Base-by-base conservation (phyloP, 2,113 vertebrate genomes). In the Dasyprocta punctata region DNA sequence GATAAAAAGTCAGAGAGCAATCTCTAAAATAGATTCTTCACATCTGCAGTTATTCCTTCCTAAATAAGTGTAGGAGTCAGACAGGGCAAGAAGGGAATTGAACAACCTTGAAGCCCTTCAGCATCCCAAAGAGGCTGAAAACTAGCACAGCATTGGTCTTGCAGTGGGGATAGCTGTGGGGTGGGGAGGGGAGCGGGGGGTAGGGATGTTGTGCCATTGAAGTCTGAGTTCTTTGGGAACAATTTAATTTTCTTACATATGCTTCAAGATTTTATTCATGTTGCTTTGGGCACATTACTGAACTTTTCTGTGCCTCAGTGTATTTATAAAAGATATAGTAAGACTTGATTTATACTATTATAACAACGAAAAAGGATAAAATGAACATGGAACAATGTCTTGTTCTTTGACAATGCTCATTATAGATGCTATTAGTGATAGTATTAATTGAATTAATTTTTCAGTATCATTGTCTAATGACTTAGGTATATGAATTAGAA, bases 1-100 rank as follows among this genome's bases (percentile, higher is more conserved):
- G 94, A 61, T 20, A 3, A 85, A 58, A 63, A 98, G 94, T 92
- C n/a, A 86, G 89, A 91, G 7, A 95, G 83, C 63, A 60, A 12
- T 65, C 22, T 67, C 49, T 94, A 81, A 96, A 95, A 58, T 41
- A 93, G 71, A 16, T 0, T 4, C 20, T n/a, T 91, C 5, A 3
- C 5, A 2, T 81, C 54, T 52, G 22, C 6, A 61, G 36, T 65
- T 33, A 19, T 54, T 87, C 3, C 12, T 60, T 26, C 38, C 38
- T 58, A 20, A 88, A 69, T 81, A 44, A 83, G 22, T 82, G 47
- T 73, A 73, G 36, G 30, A 17, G 10, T 9, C 12, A 44, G 33
- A 52, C 24, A 49, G 22, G 52, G 7, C 5, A 9, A 75, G 36
- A 1, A 56, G 14, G 58, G 47, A 60, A 58, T 41, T 65, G 49